Percentiles rank a stretch among this genome's conserved stretches.
These are phyloP conservation scores for Diploscapter pachys DNA, from an alignment of 1,140 invertebrate genomes.

Conservation along the genomic window DNA sequence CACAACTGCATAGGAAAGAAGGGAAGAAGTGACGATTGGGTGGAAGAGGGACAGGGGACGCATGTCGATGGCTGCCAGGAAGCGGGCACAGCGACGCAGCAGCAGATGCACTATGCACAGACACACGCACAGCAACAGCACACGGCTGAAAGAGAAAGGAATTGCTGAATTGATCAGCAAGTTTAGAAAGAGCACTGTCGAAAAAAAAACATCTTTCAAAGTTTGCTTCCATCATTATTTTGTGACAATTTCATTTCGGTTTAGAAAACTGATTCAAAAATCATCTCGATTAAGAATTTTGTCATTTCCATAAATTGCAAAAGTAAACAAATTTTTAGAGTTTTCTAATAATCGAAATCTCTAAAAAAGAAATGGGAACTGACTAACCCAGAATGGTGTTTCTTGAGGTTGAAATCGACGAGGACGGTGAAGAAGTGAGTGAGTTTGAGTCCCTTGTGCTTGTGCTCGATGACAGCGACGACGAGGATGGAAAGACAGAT, in stretches of 20 bases:
- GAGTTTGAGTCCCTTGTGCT: slow-evolving; percentile 16
- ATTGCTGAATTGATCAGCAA: background rate
- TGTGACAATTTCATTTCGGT: slow-evolving; percentile 37
- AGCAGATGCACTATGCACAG: slow-evolving; percentile 10
- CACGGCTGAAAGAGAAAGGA: slow-evolving; percentile 5
- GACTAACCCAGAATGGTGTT: background rate
- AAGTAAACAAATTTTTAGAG: too few species aligned
- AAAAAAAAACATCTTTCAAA: slow-evolving; percentile 17
- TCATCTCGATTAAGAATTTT: too few species aligned
- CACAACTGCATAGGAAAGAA: background rate
- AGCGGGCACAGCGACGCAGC: slow-evolving; percentile 21
- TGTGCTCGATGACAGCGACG: slow-evolving; percentile 26
- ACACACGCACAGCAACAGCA: slow-evolving; percentile 14
- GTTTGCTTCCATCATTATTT: slow-evolving; percentile 38
- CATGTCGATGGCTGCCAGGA: slow-evolving; percentile 28
- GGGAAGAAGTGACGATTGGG: slow-evolving; percentile 21
- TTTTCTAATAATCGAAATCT: too few species aligned
- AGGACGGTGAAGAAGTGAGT: slow-evolving; percentile 19
- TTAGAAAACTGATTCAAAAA: slow-evolving; percentile 38
- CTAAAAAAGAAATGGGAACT: too few species aligned
- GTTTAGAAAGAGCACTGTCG: slow-evolving; percentile 13
- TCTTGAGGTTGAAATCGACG: background rate
- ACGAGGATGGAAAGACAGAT: slow-evolving; percentile 23
- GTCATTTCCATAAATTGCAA: too few species aligned
- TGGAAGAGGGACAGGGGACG: slow-evolving; percentile 24